Percentiles rank a stretch among this genome's conserved stretches.
Evolutionary conservation across 2,113 vertebrate genomes (phyloP).

Genomic region (Machaerirhynchus nigripectus): DNA sequence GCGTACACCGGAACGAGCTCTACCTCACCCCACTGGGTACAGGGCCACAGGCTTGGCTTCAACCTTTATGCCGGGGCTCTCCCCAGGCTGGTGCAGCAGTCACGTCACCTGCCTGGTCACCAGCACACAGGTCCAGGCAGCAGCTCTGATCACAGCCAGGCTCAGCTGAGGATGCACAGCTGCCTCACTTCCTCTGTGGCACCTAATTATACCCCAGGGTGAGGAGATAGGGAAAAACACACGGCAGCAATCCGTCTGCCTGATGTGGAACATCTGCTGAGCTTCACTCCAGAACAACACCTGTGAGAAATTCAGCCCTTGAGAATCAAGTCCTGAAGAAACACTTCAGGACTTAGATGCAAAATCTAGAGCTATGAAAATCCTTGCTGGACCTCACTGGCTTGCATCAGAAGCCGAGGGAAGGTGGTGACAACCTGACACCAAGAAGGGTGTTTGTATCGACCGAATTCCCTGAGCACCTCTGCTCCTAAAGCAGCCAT

Average conservation of each 20-base stretch:
- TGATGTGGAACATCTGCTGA: background rate
- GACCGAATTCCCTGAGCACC: rapidly evolving
- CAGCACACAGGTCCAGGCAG: background rate
- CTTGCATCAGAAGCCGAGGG: rapidly evolving
- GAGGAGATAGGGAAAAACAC: background rate
- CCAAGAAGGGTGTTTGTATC: rapidly evolving
- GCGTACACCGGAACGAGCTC: background rate
- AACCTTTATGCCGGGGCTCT: background rate
- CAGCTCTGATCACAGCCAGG: background rate
- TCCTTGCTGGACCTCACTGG: rapidly evolving
- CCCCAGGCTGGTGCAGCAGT: background rate
- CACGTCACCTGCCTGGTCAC: background rate
- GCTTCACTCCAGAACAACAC: too few species aligned
- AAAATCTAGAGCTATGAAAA: background rate
- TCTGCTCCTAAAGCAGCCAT: background rate
- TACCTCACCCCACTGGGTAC: background rate
- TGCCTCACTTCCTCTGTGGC: background rate
- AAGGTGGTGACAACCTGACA: background rate
- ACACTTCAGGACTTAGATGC: background rate
- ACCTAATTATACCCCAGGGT: background rate
- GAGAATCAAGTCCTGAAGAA: background rate
- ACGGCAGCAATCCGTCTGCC: rapidly evolving
- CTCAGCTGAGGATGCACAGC: background rate
- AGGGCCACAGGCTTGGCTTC: background rate
- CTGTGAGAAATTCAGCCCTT: background rate